Base-by-base conservation (phyloP, 2,888 invertebrate species). In the Catocala nupta region DNA sequence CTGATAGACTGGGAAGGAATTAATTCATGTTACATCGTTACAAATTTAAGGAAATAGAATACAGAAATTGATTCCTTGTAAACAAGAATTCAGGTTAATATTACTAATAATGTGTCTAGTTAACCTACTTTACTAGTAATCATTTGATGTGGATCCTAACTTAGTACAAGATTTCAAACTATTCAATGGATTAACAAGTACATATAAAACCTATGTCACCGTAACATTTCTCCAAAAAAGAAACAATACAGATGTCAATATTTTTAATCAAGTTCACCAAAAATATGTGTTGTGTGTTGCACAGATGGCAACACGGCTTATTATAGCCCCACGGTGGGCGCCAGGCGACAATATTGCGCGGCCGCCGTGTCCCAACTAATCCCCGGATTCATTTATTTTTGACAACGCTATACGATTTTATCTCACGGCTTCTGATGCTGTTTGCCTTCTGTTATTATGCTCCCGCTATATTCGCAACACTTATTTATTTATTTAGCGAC, bases 401-500 rank as follows among this genome's bases (percentile, higher is more conserved):
- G 94, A 94, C 94, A 93, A 93, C 94, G 93, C 94, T 92, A 94
- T 93, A 92, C 93, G 93, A 94, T 94, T 94, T 93, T 94, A 93
- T 94, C 94, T 93, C 92, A 90, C 88, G 92, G 93, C 93, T 93
- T 93, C 93, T 91, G 91, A 92, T 92, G 92, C 92, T 93, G 93
- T 94, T 94, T 94, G 93, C 93, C 92, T 88, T 90, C 91, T 92
- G 93, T 93, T 94, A 93, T 93, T 92, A 91, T 87, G 86, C 88
- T 88, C 86, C 90, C 85, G 86, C 88, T 88, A 90, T 91, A 92
- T 90, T 91, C 87, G 85, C 85, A 86, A 89, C 87, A 91, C 89
- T 92, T 92, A 92, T 92, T 93, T 93, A 93, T 93, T 93, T 93
- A 92, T 89, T 86, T 89, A 85, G 80, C 89, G 83, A 86, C 90